Conservation (phyloP, 2,113 vertebrate species). For the Perca flavescens region DNA sequence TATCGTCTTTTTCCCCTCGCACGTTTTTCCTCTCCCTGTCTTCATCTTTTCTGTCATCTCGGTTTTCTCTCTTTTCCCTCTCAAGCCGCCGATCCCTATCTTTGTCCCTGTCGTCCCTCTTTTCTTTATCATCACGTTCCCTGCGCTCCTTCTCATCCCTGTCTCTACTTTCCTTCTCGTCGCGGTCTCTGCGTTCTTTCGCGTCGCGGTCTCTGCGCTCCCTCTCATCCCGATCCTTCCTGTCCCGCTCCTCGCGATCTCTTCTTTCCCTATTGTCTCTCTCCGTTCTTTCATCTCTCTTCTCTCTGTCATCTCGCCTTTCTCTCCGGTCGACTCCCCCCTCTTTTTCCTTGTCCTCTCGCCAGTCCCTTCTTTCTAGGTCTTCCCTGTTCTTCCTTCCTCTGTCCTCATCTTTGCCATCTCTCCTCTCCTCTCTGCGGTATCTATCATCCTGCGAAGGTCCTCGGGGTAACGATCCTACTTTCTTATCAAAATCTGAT, state of each 20-base stretch:
- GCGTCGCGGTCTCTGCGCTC: conserved; percentile 44
- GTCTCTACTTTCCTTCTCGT: conserved; percentile 28
- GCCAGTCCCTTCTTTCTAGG: conserved; percentile 49
- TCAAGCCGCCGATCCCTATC: conserved; percentile 14
- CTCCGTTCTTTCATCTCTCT: conserved; percentile 53
- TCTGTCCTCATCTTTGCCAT: conserved; percentile 57
- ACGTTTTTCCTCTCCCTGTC: conserved; percentile 25
- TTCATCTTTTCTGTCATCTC: conserved; percentile 36
- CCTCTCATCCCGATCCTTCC: conserved; percentile 34
- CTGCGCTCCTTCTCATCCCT: conserved; percentile 36
- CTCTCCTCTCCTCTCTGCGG: conserved; percentile 69
- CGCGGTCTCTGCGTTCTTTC: conserved; percentile 11
- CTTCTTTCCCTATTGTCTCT: conserved; percentile 40
- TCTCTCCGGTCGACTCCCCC: conserved; percentile 57
- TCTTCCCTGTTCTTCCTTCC: conserved; percentile 58
- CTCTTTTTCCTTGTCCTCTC: conserved; percentile 64
- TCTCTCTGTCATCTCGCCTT: conserved; percentile 58
- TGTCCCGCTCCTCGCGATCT: conserved; percentile 31
- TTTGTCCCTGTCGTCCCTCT: conserved; percentile 19
- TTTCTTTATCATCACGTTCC: conserved; percentile 12
- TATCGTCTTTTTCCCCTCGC: conserved; percentile 22
- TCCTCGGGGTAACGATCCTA: conserved; percentile 63
- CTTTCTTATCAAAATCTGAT: conserved; percentile 69
- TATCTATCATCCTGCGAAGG: conserved; percentile 66
- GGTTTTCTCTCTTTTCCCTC: conserved; percentile 24